Evolutionary conservation across 2,888 invertebrate genomes (phyloP).

Genomic region (Cylindroiulus punctatus): DNA sequence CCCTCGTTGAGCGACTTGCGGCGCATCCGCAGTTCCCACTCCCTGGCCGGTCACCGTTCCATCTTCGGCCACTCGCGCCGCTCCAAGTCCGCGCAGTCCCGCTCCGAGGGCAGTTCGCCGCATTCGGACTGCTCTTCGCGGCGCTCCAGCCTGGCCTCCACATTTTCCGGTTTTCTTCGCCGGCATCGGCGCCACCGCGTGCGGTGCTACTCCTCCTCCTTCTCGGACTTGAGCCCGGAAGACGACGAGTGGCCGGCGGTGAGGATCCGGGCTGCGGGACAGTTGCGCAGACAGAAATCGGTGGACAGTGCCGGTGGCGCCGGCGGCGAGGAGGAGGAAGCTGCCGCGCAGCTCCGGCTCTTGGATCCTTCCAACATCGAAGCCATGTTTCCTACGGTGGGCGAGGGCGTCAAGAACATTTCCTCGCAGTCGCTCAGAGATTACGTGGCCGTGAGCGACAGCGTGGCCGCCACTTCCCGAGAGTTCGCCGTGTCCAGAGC

Average conservation of each 20-base stretch:
- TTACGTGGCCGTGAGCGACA: slow-evolving; percentile 61
- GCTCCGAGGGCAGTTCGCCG: slow-evolving; percentile 48
- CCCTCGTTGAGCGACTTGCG: slow-evolving; percentile 57
- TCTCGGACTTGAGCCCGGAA: slow-evolving; percentile 73
- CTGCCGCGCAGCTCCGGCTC: slow-evolving; percentile 64
- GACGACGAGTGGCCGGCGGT: slow-evolving; percentile 61
- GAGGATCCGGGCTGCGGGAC: slow-evolving; percentile 54
- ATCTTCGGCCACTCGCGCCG: slow-evolving; percentile 54
- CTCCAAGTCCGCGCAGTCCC: slow-evolving; percentile 54
- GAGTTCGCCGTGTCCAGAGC: slow-evolving; percentile 86
- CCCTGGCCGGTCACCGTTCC: slow-evolving; percentile 51
- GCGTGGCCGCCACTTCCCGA: slow-evolving; percentile 74
- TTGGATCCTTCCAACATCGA: slow-evolving; percentile 40
- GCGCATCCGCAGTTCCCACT: slow-evolving; percentile 56
- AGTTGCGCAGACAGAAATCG: slow-evolving; percentile 60
- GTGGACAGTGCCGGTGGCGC: slow-evolving; percentile 58
- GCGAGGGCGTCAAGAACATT: slow-evolving; percentile 71
- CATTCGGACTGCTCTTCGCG: slow-evolving; percentile 43
- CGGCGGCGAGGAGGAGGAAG: slow-evolving; percentile 64
- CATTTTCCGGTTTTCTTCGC: slow-evolving; percentile 86
- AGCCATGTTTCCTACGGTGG: slow-evolving; percentile 75
- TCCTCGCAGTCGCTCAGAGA: slow-evolving; percentile 65
- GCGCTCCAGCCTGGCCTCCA: slow-evolving; percentile 73
- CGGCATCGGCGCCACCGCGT: slow-evolving; percentile 75
- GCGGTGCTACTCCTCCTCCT: slow-evolving; percentile 69